phyloP scores from a whole-genome alignment of 2,797 vertebrate species.

The Gymnopithys bicolor region DNA sequence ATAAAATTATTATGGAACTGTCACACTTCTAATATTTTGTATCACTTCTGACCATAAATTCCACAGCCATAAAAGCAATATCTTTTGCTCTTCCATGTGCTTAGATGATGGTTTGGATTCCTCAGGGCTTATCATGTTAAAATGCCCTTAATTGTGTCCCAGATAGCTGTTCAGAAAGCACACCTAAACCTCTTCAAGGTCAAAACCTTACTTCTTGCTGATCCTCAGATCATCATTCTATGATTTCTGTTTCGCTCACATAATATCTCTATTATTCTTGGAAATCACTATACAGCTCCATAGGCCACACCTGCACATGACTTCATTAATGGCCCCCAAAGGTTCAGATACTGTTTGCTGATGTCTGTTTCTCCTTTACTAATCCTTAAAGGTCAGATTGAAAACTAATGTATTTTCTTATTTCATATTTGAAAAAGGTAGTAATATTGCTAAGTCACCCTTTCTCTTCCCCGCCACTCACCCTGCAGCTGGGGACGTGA shows the following conservation, averaged over 20 bases:
- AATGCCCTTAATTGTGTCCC: constrained; percentile 77
- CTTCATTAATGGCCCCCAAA: constrained; percentile 43
- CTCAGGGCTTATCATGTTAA: constrained; percentile 72
- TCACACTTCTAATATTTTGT: constrained; percentile 79
- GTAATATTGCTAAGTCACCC: neutral
- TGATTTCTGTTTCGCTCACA: constrained; percentile 57
- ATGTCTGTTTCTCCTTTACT: constrained; percentile 61
- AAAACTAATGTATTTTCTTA: constrained; percentile 33
- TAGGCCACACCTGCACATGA: neutral
- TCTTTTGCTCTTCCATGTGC: constrained; percentile 68
- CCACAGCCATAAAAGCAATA: constrained; percentile 78
- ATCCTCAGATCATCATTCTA: constrained; percentile 64
- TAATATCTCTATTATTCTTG: constrained; percentile 43
- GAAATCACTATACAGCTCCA: constrained; percentile 41
- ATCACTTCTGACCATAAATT: constrained; percentile 80
- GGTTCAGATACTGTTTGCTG: constrained; percentile 47
- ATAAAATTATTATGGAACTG: constrained; percentile 80
- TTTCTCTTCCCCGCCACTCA: neutral
- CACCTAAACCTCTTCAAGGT: constrained; percentile 77
- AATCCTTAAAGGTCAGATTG: constrained; percentile 62
- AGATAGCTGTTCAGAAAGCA: constrained; percentile 58
- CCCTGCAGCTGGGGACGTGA: neutral
- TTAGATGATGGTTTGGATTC: constrained; percentile 67
- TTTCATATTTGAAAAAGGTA: constrained; percentile 17
- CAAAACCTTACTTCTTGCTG: constrained; percentile 65